Evolutionary conservation across 1,140 invertebrate species (phyloP).

Genomic region (Bradysia coprophila): DNA sequence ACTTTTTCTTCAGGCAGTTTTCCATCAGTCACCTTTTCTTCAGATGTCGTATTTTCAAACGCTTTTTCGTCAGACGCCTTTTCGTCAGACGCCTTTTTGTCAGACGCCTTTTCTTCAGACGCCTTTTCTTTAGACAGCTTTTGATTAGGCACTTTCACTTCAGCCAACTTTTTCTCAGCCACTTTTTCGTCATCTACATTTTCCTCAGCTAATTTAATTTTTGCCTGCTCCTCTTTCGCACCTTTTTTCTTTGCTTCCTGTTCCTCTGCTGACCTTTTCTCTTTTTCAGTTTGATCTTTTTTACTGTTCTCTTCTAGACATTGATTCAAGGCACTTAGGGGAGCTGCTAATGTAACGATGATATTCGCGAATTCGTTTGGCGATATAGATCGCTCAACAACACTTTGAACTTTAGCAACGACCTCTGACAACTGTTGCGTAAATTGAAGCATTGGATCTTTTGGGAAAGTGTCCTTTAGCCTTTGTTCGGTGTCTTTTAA

Average conservation of each 20-base stretch:
- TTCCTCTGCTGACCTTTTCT: conserved; percentile 4
- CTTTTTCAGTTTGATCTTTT: conserved; percentile 6
- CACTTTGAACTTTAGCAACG: too few species aligned
- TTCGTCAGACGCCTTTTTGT: background rate
- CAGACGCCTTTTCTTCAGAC: background rate
- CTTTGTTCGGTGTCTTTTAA: too few species aligned
- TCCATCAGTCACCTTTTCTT: background rate
- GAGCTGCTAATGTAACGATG: too few species aligned
- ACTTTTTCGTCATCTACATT: background rate
- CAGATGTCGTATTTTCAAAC: background rate
- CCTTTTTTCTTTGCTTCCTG: conserved; percentile 5
- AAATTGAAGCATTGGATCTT: too few species aligned
- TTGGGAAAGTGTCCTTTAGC: too few species aligned
- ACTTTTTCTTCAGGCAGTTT: too few species aligned
- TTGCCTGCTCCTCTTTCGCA: conserved; percentile 5
- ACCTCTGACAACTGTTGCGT: too few species aligned
- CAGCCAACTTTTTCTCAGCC: background rate
- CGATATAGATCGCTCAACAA: too few species aligned
- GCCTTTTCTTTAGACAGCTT: too few species aligned
- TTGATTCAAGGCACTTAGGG: conserved; percentile 1
- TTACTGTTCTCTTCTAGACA: conserved; percentile 3
- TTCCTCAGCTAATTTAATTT: background rate
- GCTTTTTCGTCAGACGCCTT: background rate
- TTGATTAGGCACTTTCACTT: background rate
- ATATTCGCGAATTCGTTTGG: too few species aligned